phyloP scores from a whole-genome alignment of 2,113 vertebrate genomes.

The Calidris pygmaea region DNA sequence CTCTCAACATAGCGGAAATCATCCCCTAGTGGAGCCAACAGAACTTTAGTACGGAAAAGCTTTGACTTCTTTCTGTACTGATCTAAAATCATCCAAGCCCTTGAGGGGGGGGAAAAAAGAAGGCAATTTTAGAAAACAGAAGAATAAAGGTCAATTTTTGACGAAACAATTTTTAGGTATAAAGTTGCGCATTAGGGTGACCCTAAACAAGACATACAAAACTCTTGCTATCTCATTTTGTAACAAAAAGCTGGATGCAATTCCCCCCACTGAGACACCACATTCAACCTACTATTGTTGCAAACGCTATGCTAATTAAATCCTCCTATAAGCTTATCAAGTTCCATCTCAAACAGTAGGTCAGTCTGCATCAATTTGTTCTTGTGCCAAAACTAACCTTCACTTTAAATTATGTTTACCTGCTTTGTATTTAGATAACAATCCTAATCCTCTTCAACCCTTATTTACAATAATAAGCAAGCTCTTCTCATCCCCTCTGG shows the following conservation, averaged over 20 bases:
- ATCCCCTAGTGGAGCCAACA: slow-evolving; percentile 88
- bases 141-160: neutral
- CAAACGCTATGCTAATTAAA: neutral
- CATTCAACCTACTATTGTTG: neutral
- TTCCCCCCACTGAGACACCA: neutral
- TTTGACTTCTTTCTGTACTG: slow-evolving; percentile 95
- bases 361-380: neutral
- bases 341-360: neutral
- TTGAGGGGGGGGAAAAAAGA: neutral
- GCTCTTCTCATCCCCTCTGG: neutral
- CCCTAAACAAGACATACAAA: neutral
- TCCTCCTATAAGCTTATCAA: neutral
- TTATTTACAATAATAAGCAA: neutral
- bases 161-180: neutral
- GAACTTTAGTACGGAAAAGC: slow-evolving; percentile 87
- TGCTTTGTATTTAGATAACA: slow-evolving; percentile 10
- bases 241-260: neutral
- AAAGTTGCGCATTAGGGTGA: neutral
- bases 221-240: neutral
- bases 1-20: slow-evolving; percentile 90
- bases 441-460: neutral
- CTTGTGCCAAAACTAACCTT: neutral
- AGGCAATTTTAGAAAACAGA: neutral
- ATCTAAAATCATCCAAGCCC: slow-evolving; percentile 87
- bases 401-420: slow-evolving; percentile 1